Evolutionary conservation across 2,113 vertebrate species (phyloP).

Genomic region (Thermophis baileyi): DNA sequence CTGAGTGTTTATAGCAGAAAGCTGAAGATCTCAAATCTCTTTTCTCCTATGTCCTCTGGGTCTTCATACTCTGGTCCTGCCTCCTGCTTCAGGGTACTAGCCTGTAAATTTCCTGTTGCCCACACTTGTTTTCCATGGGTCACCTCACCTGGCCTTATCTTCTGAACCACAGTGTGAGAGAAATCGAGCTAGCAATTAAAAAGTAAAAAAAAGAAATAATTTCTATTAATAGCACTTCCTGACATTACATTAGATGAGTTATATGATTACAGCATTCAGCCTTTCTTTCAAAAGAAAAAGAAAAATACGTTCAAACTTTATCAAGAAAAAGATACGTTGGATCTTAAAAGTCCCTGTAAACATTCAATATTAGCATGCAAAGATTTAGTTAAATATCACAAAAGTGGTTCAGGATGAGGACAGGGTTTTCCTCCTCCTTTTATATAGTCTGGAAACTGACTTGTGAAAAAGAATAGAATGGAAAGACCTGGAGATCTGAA

Average conservation of each 20-base stretch:
- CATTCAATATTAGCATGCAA: neutral
- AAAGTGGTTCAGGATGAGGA: neutral
- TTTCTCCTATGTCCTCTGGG: neutral
- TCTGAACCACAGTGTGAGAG: neutral
- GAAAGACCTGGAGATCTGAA: neutral
- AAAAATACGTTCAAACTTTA: neutral
- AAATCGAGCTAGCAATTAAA: neutral
- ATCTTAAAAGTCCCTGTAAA: neutral
- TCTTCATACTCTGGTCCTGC: neutral
- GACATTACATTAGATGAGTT: neutral
- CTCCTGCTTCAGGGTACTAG: neutral
- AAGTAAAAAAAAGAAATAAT: neutral
- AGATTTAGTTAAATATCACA: neutral
- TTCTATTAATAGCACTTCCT: neutral
- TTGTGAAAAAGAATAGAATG: neutral
- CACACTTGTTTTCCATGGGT: neutral
- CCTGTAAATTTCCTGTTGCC: neutral
- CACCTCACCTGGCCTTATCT: neutral
- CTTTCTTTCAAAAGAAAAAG: neutral
- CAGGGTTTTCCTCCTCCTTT: neutral
- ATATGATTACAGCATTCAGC: neutral
- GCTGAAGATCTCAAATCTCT: neutral
- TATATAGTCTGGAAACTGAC: neutral
- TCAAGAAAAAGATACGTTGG: neutral
- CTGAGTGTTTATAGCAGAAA: neutral